phyloP scores from a whole-genome alignment of 2,888 invertebrate species.

The Entomobrya proxima region DNA sequence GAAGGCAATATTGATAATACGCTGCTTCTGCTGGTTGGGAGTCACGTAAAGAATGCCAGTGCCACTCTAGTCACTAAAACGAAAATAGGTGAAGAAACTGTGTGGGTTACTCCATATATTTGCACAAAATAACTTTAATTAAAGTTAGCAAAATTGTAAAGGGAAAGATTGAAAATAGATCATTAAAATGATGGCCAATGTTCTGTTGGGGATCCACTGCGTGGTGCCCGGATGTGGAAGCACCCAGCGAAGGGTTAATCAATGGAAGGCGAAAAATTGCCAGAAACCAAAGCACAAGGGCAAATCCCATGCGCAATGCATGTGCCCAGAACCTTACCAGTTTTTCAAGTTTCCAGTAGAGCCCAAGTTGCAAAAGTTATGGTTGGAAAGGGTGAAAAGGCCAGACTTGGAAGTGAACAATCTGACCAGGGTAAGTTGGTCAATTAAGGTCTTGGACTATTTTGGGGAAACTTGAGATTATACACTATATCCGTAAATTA shows the following conservation, averaged over 20 bases:
- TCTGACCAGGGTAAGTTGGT: conserved; percentile 40
- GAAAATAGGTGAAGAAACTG: background rate
- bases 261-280: conserved; percentile 51
- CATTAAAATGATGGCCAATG: conserved; percentile 26
- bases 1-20: background rate
- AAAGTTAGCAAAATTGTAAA: too few relatives aligned
- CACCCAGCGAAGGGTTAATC: conserved; percentile 42
- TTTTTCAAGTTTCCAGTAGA: conserved; percentile 49
- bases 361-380: conserved; percentile 44
- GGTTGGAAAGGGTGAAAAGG: conserved; percentile 48
- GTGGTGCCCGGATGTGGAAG: conserved; percentile 50
- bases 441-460: too few relatives aligned
- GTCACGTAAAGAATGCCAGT: background rate
- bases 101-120: too few relatives aligned
- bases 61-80: background rate
- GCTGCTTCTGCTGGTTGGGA: background rate
- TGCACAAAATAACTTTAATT: too few relatives aligned
- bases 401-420: conserved; percentile 54
- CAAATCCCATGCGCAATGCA: conserved; percentile 30
- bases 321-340: conserved; percentile 55
- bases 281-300: conserved; percentile 31
- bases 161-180: background rate
- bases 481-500: background rate
- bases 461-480: background rate
- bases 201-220: conserved; percentile 52